phyloP scores from a whole-genome alignment of 2,797 vertebrate genomes.

The Champsocephalus esox region DNA sequence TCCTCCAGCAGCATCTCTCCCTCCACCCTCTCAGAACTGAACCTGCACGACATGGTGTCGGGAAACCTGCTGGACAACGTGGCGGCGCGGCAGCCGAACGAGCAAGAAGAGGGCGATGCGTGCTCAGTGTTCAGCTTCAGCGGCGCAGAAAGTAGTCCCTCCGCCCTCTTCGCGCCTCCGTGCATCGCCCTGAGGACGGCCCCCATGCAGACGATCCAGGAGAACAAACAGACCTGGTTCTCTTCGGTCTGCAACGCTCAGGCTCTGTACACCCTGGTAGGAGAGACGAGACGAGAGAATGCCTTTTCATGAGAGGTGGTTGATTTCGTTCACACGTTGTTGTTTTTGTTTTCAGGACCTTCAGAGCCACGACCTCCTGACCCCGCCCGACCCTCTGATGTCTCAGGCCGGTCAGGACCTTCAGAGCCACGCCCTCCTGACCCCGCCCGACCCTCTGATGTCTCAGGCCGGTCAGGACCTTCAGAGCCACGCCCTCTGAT shows the following conservation, averaged over 20 bases:
- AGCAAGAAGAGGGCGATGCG: conserved; percentile 70
- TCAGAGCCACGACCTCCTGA: conserved; percentile 93
- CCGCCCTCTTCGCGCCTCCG: conserved; percentile 91
- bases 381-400: conserved; percentile 97
- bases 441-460: too few species aligned
- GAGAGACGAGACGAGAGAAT: too few species aligned
- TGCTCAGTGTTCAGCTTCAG: conserved; percentile 92
- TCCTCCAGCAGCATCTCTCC: conserved; percentile 94
- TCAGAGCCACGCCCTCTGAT: too few species aligned
- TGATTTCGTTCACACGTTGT: too few species aligned
- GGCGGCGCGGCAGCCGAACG: conserved; percentile 90
- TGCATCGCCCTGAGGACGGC: conserved; percentile 94
- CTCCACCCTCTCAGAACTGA: conserved; percentile 95
- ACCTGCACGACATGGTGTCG: conserved; percentile 93
- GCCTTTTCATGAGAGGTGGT: too few species aligned
- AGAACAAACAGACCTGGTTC: conserved; percentile 97
- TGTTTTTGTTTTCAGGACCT: conserved; percentile 79
- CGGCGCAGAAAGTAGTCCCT: conserved; percentile 89
- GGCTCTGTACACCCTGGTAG: too few species aligned
- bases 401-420: conserved; percentile 89
- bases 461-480: too few species aligned
- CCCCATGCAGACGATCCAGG: conserved; percentile 99
- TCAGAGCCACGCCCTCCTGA: too few species aligned
- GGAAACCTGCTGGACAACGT: conserved; percentile 97
- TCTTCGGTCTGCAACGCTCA: conserved; percentile 85